Evolutionary conservation across 2,113 vertebrate genomes (phyloP).

Genomic region (Pedetes capensis): DNA sequence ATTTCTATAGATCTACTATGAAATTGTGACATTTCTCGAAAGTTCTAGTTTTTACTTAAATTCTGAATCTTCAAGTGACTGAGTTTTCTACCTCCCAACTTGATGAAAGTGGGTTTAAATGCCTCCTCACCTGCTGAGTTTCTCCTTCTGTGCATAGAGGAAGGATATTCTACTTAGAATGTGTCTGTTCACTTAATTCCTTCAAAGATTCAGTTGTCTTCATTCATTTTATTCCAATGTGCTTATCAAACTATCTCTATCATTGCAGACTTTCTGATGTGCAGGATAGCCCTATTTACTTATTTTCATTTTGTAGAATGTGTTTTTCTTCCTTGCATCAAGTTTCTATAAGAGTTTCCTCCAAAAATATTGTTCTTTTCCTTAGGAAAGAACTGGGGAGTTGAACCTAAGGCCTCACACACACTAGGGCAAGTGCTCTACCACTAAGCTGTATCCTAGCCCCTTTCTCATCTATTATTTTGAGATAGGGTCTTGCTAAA

Average conservation of each 20-base stretch:
- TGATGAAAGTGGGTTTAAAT: slow-evolving; percentile 85
- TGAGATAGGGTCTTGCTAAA: too few relatives aligned
- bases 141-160: slow-evolving; percentile 90
- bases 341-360: slow-evolving; percentile 86
- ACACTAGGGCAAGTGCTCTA: too few relatives aligned
- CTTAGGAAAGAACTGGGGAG: slow-evolving; percentile 86
- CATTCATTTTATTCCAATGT: slow-evolving; percentile 89
- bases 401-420: too few relatives aligned
- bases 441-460: too few relatives aligned
- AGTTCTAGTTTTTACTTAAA: slow-evolving; percentile 87
- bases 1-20: slow-evolving; percentile 80
- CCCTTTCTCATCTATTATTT: too few relatives aligned
- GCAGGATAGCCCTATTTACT: slow-evolving; percentile 89
- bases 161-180: slow-evolving; percentile 87
- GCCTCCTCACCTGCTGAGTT: slow-evolving; percentile 91
- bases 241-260: slow-evolving; percentile 86
- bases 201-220: slow-evolving; percentile 87
- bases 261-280: slow-evolving; percentile 88
- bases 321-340: slow-evolving; percentile 63
- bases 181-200: slow-evolving; percentile 87
- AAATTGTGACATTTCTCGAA: slow-evolving; percentile 84
- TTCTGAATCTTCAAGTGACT: slow-evolving; percentile 85
- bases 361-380: slow-evolving; percentile 88
- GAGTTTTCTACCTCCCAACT: slow-evolving; percentile 87
- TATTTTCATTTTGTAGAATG: slow-evolving; percentile 88